A percentile compares a stretch with the other conserved stretches of the same genome.
Evolutionary conservation across 2,113 vertebrate species (phyloP).

Genomic region (Rhinolophus sinicus): DNA sequence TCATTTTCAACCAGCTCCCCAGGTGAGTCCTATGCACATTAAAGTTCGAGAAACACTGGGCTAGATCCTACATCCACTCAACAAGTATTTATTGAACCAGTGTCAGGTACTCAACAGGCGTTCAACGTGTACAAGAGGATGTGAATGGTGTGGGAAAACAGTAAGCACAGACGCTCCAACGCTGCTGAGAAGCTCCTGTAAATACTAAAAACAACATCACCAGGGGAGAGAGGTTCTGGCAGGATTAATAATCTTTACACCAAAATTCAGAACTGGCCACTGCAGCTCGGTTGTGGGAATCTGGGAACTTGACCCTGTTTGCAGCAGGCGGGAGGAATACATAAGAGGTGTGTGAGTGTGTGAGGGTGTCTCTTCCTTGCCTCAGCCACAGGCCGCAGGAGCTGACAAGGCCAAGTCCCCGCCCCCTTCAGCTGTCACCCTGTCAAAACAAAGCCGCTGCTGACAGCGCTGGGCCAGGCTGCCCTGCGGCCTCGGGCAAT

Average conservation of each 20-base stretch:
- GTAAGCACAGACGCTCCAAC: not conserved
- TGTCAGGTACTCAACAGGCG: not conserved
- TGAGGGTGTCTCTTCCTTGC: not conserved
- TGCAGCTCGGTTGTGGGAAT: not conserved
- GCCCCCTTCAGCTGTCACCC: conserved; percentile 92
- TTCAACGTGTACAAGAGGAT: not conserved
- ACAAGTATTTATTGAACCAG: not conserved
- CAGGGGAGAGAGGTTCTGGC: not conserved
- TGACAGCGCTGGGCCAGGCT: conserved; percentile 47
- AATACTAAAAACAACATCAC: not conserved
- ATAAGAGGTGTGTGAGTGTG: not conserved
- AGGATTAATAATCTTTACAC: not conserved
- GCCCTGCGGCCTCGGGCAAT: conserved; percentile 43
- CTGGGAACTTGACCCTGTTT: not conserved
- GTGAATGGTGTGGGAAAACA: not conserved
- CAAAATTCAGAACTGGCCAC: not conserved
- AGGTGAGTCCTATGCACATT: not conserved
- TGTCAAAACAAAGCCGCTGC: conserved; percentile 88
- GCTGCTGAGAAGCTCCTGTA: not conserved
- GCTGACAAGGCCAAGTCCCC: conserved; percentile 82
- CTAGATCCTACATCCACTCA: not conserved
- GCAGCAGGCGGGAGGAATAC: not conserved
- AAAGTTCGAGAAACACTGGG: not conserved
- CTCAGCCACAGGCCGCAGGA: conserved; percentile 69
- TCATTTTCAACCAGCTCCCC: not conserved